Evolutionary conservation across 2,797 vertebrate species (phyloP).

Genomic region (Pelodytes ibericus): DNA sequence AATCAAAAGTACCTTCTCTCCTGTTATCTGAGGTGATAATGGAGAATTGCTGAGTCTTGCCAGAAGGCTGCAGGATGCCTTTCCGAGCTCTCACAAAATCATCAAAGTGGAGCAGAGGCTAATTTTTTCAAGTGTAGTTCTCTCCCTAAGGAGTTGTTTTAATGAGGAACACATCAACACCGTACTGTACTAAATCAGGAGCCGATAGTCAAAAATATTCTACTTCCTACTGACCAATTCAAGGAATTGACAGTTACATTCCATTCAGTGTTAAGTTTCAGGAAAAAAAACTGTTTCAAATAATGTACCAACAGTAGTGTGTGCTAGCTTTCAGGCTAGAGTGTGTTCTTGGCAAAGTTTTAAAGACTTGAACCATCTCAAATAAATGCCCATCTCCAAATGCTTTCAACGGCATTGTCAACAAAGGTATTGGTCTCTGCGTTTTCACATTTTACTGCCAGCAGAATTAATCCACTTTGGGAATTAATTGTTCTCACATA

Average conservation of each 20-base stretch:
- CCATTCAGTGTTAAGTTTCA: conserved; percentile 16
- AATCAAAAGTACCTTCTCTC: conserved; percentile 60
- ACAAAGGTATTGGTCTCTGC: too few species aligned
- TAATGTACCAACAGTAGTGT: too few species aligned
- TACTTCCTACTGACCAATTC: conserved; percentile 42
- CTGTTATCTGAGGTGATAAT: conserved; percentile 66
- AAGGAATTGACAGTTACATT: conserved; percentile 32
- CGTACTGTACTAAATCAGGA: conserved; percentile 55
- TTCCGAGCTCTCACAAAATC: conserved; percentile 50
- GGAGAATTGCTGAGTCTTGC: conserved; percentile 58
- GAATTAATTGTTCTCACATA: too few species aligned
- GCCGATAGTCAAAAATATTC: conserved; percentile 43
- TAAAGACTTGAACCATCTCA: too few species aligned
- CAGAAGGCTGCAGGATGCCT: conserved; percentile 52
- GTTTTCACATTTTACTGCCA: too few species aligned
- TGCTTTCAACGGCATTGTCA: too few species aligned
- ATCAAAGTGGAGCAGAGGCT: conserved; percentile 51
- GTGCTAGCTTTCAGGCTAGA: too few species aligned
- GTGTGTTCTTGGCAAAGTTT: too few species aligned
- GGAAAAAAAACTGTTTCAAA: too few species aligned
- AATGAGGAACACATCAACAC: conserved; percentile 57
- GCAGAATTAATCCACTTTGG: too few species aligned
- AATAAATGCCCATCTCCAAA: too few species aligned
- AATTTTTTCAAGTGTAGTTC: conserved; percentile 55
- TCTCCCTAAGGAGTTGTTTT: conserved; percentile 51